Percentiles rank a stretch among this genome's conserved stretches.
Evolutionary conservation across 2,113 vertebrate species (phyloP).

Genomic region (Ceyx margarethae): DNA sequence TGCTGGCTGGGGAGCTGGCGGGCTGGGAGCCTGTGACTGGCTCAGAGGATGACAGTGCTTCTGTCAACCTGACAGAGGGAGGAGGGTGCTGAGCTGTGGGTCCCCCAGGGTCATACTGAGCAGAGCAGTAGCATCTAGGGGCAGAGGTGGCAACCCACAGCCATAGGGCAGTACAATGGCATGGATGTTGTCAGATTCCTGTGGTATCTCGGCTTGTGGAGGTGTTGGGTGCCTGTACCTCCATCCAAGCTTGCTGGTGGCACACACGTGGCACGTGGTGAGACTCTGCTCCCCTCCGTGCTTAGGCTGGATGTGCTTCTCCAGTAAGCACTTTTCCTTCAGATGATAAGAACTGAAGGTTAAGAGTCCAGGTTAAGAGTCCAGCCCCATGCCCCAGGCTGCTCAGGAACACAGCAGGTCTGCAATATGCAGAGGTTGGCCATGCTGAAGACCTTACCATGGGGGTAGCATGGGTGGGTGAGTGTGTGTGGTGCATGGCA

Average conservation of each 20-base stretch:
- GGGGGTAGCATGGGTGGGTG: not conserved
- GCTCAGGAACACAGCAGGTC: not conserved
- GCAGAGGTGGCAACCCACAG: not conserved
- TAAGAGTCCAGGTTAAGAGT: not conserved
- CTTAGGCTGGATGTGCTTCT: not conserved
- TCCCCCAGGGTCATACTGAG: not conserved
- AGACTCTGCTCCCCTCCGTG: not conserved
- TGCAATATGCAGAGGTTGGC: not conserved
- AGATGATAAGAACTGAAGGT: not conserved
- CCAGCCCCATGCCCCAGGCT: not conserved
- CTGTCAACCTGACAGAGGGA: not conserved
- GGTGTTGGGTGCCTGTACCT: not conserved
- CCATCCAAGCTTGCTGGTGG: not conserved
- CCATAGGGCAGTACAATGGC: too few relatives aligned
- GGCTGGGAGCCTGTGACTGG: not conserved
- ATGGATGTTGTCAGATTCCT: too few relatives aligned
- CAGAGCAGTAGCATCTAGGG: not conserved
- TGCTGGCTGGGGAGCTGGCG: not conserved
- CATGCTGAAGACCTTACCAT: not conserved
- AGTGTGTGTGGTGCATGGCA: not conserved
- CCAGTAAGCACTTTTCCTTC: not conserved
- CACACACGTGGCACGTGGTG: not conserved
- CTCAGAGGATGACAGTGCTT: not conserved
- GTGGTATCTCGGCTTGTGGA: not conserved
- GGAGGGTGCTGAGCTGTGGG: not conserved